Conservation (phyloP, 2,888 invertebrate genomes). For the Dynastes tityus region DNA sequence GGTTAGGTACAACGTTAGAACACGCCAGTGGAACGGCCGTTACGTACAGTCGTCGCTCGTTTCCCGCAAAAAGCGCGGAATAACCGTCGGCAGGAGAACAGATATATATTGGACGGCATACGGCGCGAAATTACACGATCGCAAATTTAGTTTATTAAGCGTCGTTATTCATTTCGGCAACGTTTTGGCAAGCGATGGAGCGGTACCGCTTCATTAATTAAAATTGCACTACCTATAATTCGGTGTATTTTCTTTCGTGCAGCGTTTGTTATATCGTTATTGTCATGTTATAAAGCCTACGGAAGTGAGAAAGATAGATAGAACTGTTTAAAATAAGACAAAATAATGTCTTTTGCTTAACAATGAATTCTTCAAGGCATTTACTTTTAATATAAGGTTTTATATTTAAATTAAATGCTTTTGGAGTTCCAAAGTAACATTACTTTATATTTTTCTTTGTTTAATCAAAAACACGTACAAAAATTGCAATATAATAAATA, state of each 20-base stretch:
- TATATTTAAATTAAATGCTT: too few relatives aligned
- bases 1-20: not conserved
- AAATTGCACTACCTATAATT: slow-evolving; percentile 3
- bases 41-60: not conserved
- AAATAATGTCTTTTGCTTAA: too few relatives aligned
- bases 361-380: too few relatives aligned
- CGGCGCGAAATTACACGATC: slow-evolving; percentile 20
- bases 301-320: too few relatives aligned
- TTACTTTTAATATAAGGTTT: too few relatives aligned
- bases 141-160: slow-evolving; percentile 28
- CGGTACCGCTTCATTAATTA: slow-evolving; percentile 23
- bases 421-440: too few relatives aligned
- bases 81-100: not conserved
- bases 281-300: too few relatives aligned
- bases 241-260: not conserved
- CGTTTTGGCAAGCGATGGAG: not conserved
- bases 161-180: slow-evolving; percentile 33
- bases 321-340: too few relatives aligned
- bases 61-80: not conserved
- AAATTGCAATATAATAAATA: too few relatives aligned
- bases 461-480: too few relatives aligned
- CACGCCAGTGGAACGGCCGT: not conserved
- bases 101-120: not conserved
- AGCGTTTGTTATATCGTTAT: too few relatives aligned
- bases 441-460: too few relatives aligned